Conservation (phyloP, 2,888 invertebrate species). For the Sthenelais limicola region DNA sequence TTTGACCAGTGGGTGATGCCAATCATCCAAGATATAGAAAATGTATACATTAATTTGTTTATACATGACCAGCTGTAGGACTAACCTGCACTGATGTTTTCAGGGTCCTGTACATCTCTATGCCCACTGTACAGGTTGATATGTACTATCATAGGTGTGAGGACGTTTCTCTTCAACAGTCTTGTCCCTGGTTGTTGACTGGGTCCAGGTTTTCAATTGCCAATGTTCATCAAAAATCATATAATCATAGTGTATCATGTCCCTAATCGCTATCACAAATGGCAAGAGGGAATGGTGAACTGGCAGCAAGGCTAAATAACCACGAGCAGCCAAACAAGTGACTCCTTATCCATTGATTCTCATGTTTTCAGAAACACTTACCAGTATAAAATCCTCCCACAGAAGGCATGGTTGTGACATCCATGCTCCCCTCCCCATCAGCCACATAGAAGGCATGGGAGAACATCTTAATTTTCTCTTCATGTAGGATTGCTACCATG, state of each 20-base stretch:
- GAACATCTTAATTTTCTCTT: conserved; percentile 15
- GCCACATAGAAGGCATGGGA: conserved; percentile 44
- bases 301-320: too few relatives aligned
- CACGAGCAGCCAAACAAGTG: too few relatives aligned
- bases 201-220: conserved; percentile 50
- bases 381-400: conserved; percentile 49
- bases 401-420: conserved; percentile 17
- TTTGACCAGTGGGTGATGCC: too few relatives aligned
- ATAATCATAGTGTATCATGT: too few relatives aligned
- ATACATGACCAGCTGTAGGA: too few relatives aligned
- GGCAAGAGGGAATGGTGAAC: too few relatives aligned
- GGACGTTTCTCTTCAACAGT: conserved; percentile 55
- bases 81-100: neutral
- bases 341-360: too few relatives aligned
- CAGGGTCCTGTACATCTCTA: conserved; percentile 24
- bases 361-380: too few relatives aligned
- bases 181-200: conserved; percentile 53
- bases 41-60: too few relatives aligned
- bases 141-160: conserved; percentile 51
- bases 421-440: conserved; percentile 42
- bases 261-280: too few relatives aligned
- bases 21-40: too few relatives aligned
- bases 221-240: too few relatives aligned
- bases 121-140: conserved; percentile 53
- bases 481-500: neutral